These are phyloP conservation scores for Heliconius sara DNA, from an alignment of 2,888 invertebrate species.

Conservation along the genomic window DNA sequence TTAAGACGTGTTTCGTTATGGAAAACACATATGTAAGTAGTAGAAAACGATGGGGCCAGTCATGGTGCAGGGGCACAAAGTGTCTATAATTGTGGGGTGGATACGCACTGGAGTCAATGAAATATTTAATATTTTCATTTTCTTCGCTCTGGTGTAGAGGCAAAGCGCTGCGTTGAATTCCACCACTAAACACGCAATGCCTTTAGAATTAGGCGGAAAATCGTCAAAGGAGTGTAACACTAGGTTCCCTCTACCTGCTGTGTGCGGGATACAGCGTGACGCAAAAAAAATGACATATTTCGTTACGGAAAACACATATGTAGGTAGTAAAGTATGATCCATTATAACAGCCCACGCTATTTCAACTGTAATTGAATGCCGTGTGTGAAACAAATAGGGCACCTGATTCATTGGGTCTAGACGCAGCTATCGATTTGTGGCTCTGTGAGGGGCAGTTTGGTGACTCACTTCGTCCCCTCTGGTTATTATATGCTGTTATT, in stretches of 20 bases:
- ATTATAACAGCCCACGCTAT: neutral
- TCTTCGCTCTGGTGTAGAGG: too few species aligned
- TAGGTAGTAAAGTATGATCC: neutral
- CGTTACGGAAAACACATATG: neutral
- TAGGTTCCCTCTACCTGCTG: too few species aligned
- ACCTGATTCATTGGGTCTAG: slow-evolving; percentile 45
- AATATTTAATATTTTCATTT: too few species aligned
- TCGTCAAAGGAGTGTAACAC: too few species aligned
- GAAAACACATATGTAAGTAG: neutral
- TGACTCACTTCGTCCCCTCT: slow-evolving; percentile 41
- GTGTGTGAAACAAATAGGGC: slow-evolving; percentile 39
- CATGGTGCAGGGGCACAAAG: too few species aligned
- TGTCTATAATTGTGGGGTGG: too few species aligned
- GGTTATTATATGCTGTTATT: neutral
- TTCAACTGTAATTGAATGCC: slow-evolving; percentile 29
- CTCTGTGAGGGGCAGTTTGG: slow-evolving; percentile 33
- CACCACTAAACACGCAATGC: too few species aligned
- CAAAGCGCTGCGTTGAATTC: too few species aligned
- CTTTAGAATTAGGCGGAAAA: too few species aligned
- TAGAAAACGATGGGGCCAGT: neutral
- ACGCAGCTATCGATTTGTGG: slow-evolving; percentile 40
- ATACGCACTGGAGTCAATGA: too few species aligned
- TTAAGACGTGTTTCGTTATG: neutral
- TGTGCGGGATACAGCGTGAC: too few species aligned
- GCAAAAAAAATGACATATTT: neutral